Percentiles rank a stretch among this genome's conserved stretches.
These are phyloP conservation scores for Leptobrachium leishanense DNA, from an alignment of 2,113 vertebrate species.

Conservation along the genomic window DNA sequence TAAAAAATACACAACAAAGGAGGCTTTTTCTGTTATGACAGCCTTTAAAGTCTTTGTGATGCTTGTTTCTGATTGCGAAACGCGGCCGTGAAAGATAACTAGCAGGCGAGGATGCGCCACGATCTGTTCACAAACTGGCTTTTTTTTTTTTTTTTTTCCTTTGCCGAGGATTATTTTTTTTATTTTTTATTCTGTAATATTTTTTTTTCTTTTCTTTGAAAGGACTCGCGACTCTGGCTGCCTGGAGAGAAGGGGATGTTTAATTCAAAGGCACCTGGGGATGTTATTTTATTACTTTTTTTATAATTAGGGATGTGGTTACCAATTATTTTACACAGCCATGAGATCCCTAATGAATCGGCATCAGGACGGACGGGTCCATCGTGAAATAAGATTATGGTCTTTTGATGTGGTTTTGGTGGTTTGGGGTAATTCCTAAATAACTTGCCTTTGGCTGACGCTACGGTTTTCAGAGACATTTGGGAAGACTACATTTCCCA, in stretches of 20 bases:
- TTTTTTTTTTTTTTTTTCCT: not conserved
- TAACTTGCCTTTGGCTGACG: too few relatives aligned
- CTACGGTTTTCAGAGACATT: too few relatives aligned
- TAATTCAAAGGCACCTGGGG: constrained; percentile 48
- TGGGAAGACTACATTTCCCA: too few relatives aligned
- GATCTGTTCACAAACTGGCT: constrained; percentile 16
- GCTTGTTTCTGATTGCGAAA: constrained; percentile 30
- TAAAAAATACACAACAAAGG: constrained; percentile 31
- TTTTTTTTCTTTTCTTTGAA: not conserved
- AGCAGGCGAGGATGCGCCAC: constrained; percentile 16
- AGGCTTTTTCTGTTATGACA: constrained; percentile 37
- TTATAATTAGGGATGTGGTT: constrained; percentile 40
- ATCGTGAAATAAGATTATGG: not conserved
- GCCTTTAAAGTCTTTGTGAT: constrained; percentile 28
- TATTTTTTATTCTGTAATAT: not conserved
- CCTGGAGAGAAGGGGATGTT: constrained; percentile 24
- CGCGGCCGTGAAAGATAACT: constrained; percentile 13
- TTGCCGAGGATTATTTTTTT: constrained; percentile 2
- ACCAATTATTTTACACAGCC: constrained; percentile 39
- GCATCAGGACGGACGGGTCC: not conserved
- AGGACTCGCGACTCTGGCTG: constrained; percentile 18
- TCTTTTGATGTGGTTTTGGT: not conserved
- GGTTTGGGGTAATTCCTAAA: too few relatives aligned
- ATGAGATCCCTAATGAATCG: constrained; percentile 23
- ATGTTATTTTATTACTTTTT: constrained; percentile 36